A percentile compares a stretch with the other conserved stretches of the same genome.
Conservation (phyloP, 2,888 invertebrate species). For the Dastarcus helophoroides region DNA sequence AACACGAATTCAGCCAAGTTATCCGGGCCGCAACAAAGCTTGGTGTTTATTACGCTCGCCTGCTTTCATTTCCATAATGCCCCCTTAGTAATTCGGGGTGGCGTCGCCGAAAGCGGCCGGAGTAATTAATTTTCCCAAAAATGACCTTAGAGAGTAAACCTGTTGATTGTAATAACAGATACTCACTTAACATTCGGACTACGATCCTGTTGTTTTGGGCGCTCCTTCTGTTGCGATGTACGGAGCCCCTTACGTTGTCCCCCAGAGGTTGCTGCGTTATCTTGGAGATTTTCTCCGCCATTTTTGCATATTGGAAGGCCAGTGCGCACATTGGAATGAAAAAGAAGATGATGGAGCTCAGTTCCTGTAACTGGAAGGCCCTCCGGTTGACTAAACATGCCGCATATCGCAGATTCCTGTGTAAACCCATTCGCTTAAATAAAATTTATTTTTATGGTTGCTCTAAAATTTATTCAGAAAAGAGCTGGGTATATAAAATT, state of each 20-base stretch:
- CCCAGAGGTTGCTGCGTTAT: slow-evolving; percentile 39
- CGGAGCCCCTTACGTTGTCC: slow-evolving; percentile 47
- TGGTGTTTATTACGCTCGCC: too few relatives aligned
- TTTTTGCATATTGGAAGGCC: slow-evolving; percentile 64
- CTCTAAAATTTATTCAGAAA: too few relatives aligned
- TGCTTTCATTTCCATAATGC: too few relatives aligned
- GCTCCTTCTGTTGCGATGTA: slow-evolving; percentile 54
- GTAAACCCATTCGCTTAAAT: slow-evolving; percentile 10
- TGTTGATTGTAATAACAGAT: too few relatives aligned
- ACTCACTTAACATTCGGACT: slow-evolving; percentile 69
- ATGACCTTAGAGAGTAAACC: too few relatives aligned
- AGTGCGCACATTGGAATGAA: slow-evolving; percentile 61
- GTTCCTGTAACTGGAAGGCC: slow-evolving; percentile 63
- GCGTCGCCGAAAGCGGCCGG: too few relatives aligned
- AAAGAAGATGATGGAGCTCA: slow-evolving; percentile 76
- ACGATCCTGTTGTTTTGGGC: slow-evolving; percentile 62
- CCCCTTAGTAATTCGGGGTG: too few relatives aligned
- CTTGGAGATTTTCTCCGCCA: slow-evolving; percentile 58
- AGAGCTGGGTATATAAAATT: too few relatives aligned
- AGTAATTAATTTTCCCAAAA: too few relatives aligned
- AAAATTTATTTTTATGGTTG: not conserved
- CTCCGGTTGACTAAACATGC: slow-evolving; percentile 50
- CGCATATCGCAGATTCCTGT: slow-evolving; percentile 71
- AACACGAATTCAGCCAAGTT: too few relatives aligned
- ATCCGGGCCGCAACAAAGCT: too few relatives aligned